These are phyloP conservation scores for Penaeus vannamei DNA, from an alignment of 1,140 invertebrate species.

Conservation along the genomic window DNA sequence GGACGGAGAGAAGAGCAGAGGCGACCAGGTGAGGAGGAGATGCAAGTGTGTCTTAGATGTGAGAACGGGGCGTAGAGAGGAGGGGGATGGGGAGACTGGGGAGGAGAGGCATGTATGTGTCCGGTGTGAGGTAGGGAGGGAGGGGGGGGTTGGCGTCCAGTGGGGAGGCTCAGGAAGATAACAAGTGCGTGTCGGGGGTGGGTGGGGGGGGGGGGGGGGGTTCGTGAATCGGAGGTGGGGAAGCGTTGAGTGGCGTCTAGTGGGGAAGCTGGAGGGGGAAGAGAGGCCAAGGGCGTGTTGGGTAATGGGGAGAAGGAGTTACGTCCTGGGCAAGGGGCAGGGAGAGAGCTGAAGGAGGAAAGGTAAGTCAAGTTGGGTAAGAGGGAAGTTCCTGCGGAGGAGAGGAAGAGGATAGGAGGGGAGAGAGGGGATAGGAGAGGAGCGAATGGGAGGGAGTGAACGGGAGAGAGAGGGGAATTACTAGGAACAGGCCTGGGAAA, in stretches of 20 bases:
- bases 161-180: neutral
- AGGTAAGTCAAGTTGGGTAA: neutral
- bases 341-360: too few relatives aligned
- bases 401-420: slow-evolving; percentile 29
- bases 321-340: neutral
- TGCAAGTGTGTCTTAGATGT: neutral
- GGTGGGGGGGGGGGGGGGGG: neutral
- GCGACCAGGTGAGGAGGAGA: too few relatives aligned
- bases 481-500: neutral
- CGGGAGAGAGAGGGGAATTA: neutral
- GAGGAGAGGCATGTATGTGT: too few relatives aligned
- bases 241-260: neutral
- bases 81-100: too few relatives aligned
- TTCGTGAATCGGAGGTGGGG: neutral
- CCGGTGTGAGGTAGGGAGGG: neutral
- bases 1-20: too few relatives aligned
- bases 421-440: neutral
- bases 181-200: neutral
- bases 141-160: neutral
- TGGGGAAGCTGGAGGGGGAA: neutral
- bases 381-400: slow-evolving; percentile 9
- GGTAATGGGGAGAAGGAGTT: neutral
- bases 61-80: too few relatives aligned
- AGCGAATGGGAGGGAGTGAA: neutral
- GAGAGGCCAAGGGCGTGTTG: neutral